Evolutionary conservation across 2,888 invertebrate species (phyloP).

Genomic region (Sipunculus nudus): DNA sequence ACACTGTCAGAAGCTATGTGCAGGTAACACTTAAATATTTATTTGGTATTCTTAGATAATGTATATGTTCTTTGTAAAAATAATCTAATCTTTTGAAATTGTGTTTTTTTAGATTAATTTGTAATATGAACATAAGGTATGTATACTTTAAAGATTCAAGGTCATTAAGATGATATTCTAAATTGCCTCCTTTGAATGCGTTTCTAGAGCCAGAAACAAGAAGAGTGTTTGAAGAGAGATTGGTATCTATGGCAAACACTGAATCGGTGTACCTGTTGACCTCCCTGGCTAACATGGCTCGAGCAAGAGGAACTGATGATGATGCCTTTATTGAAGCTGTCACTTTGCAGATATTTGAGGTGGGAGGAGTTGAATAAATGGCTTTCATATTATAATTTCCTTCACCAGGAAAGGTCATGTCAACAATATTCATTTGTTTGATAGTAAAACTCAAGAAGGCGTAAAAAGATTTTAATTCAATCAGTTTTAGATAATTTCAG

Average conservation of each 20-base stretch:
- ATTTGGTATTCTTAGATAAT: no score
- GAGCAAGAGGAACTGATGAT: slow-evolving; percentile 73
- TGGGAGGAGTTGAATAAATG: no score
- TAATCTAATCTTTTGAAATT: no score
- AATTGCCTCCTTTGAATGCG: no score
- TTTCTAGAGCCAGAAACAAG: slow-evolving; percentile 33
- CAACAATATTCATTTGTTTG: neutral
- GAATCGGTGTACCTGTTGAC: slow-evolving; percentile 82
- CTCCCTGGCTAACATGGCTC: slow-evolving; percentile 82
- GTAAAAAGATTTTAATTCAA: no score
- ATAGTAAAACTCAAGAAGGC: no score
- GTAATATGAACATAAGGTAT: no score
- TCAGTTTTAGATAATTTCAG: no score
- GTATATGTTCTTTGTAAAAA: no score
- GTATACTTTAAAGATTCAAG: no score
- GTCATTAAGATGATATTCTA: no score
- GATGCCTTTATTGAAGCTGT: slow-evolving; percentile 75
- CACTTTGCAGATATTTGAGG: slow-evolving; percentile 77
- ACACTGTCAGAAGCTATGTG: slow-evolving; percentile 49
- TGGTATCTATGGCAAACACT: slow-evolving; percentile 74
- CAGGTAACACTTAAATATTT: slow-evolving; percentile 39
- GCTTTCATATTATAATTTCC: neutral
- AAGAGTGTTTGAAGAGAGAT: slow-evolving; percentile 69
- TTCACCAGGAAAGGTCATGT: neutral
- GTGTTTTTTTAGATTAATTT: no score